These are phyloP conservation scores for Ceuthmochares aereus DNA, from an alignment of 2,113 vertebrate species.

Conservation along the genomic window DNA sequence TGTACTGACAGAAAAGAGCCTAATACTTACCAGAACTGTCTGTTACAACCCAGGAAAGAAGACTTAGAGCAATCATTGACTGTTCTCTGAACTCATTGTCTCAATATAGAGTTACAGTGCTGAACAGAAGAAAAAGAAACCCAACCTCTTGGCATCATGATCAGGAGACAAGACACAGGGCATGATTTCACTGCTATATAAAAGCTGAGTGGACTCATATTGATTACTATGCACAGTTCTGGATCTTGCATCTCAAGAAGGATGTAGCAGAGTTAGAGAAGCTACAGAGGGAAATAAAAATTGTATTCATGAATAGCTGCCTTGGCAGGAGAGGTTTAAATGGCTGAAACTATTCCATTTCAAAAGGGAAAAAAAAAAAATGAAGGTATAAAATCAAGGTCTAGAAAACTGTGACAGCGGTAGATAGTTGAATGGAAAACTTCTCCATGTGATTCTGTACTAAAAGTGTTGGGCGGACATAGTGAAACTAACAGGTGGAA, in stretches of 20 bases:
- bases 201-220: rapidly evolving
- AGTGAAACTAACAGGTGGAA: neutral
- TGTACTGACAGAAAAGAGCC: neutral
- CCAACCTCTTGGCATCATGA: neutral
- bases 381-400: neutral
- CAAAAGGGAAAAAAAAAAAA: neutral
- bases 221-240: neutral
- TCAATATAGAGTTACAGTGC: neutral
- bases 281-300: neutral
- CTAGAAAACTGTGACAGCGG: neutral
- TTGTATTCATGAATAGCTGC: neutral
- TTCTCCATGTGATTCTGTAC: neutral
- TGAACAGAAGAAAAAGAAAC: neutral
- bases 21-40: neutral
- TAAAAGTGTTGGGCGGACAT: neutral
- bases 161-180: neutral
- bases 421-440: neutral
- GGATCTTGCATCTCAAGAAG: neutral
- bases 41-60: neutral
- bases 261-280: neutral
- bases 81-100: neutral
- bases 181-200: neutral
- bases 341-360: neutral
- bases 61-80: neutral
- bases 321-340: neutral